Percentiles rank a stretch among this genome's conserved stretches.
Conservation (phyloP, 2,113 vertebrate species). For the Corythoichthys haematopterus region DNA sequence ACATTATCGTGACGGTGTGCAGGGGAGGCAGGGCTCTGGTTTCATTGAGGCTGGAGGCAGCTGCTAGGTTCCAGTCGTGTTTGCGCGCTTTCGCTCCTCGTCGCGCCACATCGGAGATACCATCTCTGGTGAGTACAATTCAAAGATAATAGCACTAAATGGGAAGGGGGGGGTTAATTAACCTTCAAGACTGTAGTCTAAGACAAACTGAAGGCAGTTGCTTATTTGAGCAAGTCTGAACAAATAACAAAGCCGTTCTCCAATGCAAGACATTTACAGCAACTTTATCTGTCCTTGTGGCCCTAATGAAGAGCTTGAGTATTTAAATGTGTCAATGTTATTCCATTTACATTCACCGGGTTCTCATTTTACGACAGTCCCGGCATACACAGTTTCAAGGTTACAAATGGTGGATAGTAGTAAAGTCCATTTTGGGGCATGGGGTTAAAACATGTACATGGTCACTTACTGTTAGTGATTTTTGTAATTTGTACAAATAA, state of each 20-base stretch:
- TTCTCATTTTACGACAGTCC: not conserved
- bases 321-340: not conserved
- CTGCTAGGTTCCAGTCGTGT: constrained; percentile 50
- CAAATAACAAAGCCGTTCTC: not conserved
- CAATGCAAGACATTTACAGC: not conserved
- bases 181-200: constrained; percentile 17
- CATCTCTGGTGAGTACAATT: constrained; percentile 54
- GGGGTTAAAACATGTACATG: not conserved
- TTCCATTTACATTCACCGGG: not conserved
- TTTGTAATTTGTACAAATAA: not conserved
- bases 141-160: constrained; percentile 22
- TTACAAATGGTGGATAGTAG: not conserved
- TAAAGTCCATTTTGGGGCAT: not conserved
- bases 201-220: constrained; percentile 2
- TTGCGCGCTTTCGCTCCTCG: constrained; percentile 48
- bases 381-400: not conserved
- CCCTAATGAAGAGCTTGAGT: not conserved
- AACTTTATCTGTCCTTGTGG: not conserved
- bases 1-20: constrained; percentile 48
- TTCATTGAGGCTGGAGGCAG: constrained; percentile 68
- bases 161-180: not conserved
- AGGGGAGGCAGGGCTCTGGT: constrained; percentile 66
- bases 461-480: not conserved
- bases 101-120: constrained; percentile 50
- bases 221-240: constrained; percentile 3